phyloP scores from a whole-genome alignment of 2,113 vertebrate species.

The Carettochelys insculpta region DNA sequence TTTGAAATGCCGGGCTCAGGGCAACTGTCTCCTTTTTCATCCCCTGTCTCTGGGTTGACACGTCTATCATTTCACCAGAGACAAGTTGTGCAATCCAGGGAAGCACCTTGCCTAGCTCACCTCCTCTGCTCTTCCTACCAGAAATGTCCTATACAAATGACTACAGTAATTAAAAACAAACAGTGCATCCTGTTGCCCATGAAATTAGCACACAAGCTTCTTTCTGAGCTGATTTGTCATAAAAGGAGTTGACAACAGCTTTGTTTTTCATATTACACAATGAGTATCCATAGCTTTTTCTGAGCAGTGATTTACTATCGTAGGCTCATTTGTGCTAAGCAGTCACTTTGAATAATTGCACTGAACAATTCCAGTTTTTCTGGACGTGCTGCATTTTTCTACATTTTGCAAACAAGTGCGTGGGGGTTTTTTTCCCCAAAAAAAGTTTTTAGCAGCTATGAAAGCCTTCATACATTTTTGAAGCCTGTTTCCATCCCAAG shows the following conservation, averaged over 20 bases:
- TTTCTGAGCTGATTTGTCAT: not conserved
- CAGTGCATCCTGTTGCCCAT: not conserved
- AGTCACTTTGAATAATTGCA: conserved; percentile 51
- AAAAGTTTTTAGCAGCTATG: not conserved
- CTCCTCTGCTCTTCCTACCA: not conserved
- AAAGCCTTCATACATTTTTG: not conserved
- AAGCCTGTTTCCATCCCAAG: not conserved
- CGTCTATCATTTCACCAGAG: too few species aligned
- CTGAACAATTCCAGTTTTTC: conserved; percentile 78
- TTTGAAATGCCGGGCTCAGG: too few species aligned
- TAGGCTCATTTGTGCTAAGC: conserved; percentile 3
- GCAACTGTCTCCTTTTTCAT: too few species aligned
- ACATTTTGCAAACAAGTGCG: conserved; percentile 58
- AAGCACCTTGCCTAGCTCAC: not conserved
- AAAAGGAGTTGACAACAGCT: not conserved
- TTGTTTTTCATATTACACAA: not conserved
- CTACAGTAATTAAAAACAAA: not conserved
- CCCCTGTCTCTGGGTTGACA: too few species aligned
- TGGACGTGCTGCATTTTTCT: conserved; percentile 78
- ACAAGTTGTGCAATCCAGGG: rapidly evolving
- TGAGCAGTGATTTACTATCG: not conserved
- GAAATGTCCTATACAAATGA: rapidly evolving
- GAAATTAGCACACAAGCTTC: not conserved
- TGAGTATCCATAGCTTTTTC: not conserved
- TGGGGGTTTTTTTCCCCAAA: too few species aligned